Evolutionary conservation across 1,140 invertebrate species (phyloP).

Genomic region (Conopomorpha cramerella): DNA sequence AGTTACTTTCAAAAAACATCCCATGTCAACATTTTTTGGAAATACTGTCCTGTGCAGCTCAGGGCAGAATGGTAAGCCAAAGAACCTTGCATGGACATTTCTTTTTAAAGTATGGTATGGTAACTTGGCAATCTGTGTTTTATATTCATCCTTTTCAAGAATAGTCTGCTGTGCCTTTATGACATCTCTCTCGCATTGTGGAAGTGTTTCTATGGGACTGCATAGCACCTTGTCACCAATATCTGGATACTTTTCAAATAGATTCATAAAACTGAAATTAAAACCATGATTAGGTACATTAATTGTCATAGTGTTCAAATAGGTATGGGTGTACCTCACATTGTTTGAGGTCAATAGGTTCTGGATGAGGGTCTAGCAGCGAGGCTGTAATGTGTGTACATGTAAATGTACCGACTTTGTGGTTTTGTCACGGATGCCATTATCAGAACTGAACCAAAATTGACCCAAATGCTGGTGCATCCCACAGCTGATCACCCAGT

Average conservation of each 20-base stretch:
- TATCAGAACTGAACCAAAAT: too few species aligned
- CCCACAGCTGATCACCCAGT: too few species aligned
- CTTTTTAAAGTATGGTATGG: slow-evolving; percentile 60
- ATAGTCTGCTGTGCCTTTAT: slow-evolving; percentile 65
- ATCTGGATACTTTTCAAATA: slow-evolving; percentile 51
- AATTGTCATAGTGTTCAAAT: slow-evolving; percentile 4
- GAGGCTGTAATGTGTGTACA: too few species aligned
- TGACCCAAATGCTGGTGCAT: too few species aligned
- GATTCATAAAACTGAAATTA: slow-evolving; percentile 48
- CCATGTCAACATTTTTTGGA: slow-evolving; percentile 69
- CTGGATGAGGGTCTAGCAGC: too few species aligned
- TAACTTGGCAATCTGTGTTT: slow-evolving; percentile 17
- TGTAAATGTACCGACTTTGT: too few species aligned
- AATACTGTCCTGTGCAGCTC: slow-evolving; percentile 64
- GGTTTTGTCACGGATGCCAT: too few species aligned
- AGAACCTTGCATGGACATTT: slow-evolving; percentile 69
- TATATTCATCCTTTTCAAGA: slow-evolving; percentile 42
- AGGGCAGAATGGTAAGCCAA: slow-evolving; percentile 63
- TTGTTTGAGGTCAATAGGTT: too few species aligned
- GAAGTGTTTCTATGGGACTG: slow-evolving; percentile 38
- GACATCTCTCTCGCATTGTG: slow-evolving; percentile 67
- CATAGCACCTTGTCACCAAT: slow-evolving; percentile 47
- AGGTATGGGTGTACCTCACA: too few species aligned
- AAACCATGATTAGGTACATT: slow-evolving; percentile 4
- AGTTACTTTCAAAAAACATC: slow-evolving; percentile 67